Conservation (phyloP, 1,140 invertebrate genomes). For the Hylaeus anthracinus region DNA sequence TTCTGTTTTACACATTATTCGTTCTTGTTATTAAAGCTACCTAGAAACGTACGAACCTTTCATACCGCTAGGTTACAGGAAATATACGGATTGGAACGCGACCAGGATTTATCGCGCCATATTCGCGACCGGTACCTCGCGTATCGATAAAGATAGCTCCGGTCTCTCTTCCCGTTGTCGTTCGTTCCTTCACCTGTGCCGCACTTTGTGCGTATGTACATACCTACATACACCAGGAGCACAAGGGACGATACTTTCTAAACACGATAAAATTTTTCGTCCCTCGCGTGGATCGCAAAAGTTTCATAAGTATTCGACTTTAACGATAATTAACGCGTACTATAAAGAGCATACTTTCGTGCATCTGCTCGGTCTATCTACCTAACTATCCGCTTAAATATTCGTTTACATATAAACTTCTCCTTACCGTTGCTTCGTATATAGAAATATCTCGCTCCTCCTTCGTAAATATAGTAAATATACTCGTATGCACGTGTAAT, state of each 20-base stretch:
- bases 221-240: too few species aligned
- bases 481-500: conserved; percentile 46
- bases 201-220: background rate
- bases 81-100: conserved; percentile 4
- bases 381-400: conserved; percentile 54
- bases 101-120: background rate
- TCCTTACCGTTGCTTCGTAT: background rate
- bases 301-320: background rate
- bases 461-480: conserved; percentile 32
- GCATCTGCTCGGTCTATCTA: conserved; percentile 43
- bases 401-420: conserved; percentile 38
- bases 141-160: background rate
- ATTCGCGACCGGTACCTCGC: background rate
- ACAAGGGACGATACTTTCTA: background rate
- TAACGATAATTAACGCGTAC: conserved; percentile 11
- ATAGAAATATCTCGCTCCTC: conserved; percentile 23
- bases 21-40: conserved; percentile 5
- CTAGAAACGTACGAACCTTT: conserved; percentile 2
- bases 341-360: conserved; percentile 19
- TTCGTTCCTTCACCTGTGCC: background rate
- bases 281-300: too few species aligned
- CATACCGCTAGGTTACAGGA: background rate
- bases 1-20: background rate
- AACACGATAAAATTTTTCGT: background rate
- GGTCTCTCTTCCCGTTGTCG: background rate